Conservation (phyloP, 2,113 vertebrate genomes). For the Ammodytes dubius region DNA sequence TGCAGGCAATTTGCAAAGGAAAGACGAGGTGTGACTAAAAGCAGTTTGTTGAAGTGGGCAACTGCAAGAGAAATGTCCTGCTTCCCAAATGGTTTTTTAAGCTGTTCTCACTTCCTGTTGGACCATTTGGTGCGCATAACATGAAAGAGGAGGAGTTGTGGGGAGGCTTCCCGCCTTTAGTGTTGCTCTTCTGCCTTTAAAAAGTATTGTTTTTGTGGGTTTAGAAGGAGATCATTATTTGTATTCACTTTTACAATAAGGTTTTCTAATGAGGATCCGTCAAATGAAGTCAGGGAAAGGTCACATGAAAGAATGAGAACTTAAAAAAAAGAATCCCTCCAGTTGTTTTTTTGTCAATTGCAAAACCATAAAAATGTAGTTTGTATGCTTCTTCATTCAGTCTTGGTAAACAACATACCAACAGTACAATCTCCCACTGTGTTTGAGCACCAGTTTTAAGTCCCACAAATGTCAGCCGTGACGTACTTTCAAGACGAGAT, state of each 20-base stretch:
- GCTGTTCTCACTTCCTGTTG: constrained; percentile 23
- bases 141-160: neutral
- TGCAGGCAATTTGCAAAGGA: constrained; percentile 1
- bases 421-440: constrained; percentile 29
- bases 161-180: neutral
- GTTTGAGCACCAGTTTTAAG: neutral
- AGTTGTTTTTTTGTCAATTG: neutral
- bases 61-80: neutral
- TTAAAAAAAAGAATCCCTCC: neutral
- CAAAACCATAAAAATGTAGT: neutral
- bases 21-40: neutral
- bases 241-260: neutral
- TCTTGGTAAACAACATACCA: too few relatives aligned
- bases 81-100: neutral
- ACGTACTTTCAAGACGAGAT: constrained; percentile 38
- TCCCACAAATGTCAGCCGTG: constrained; percentile 2
- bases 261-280: too few relatives aligned
- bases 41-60: neutral
- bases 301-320: too few relatives aligned
- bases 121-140: neutral
- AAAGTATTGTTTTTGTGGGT: neutral
- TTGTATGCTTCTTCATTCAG: neutral
- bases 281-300: too few relatives aligned
- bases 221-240: neutral
- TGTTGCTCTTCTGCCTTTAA: neutral